A percentile compares a stretch with the other conserved stretches of the same genome.
Conservation (phyloP, 1,140 invertebrate species). For the Platyscapa corneri region DNA sequence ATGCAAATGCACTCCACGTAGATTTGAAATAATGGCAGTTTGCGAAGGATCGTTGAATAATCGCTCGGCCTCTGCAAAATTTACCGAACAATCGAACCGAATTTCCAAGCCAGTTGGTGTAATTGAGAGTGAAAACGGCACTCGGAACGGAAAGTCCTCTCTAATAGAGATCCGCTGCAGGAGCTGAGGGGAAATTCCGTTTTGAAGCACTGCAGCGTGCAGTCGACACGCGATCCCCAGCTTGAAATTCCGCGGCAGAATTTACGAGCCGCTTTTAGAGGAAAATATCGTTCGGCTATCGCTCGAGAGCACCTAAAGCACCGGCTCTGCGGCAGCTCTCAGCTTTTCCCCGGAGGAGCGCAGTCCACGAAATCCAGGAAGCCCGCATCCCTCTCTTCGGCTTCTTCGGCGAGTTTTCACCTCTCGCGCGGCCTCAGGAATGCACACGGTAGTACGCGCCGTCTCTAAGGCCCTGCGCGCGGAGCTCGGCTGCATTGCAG, state of each 20-base stretch:
- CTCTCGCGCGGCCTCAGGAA: neutral
- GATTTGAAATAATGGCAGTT: neutral
- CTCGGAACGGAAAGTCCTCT: neutral
- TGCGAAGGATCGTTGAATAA: neutral
- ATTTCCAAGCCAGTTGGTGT: neutral
- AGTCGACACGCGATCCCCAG: neutral
- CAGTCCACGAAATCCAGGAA: neutral
- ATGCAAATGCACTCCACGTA: neutral
- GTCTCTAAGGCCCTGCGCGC: neutral
- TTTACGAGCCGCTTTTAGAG: neutral
- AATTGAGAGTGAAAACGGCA: slow-evolving; percentile 5
- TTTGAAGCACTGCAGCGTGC: neutral
- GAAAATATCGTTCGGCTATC: neutral
- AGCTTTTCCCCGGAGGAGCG: neutral
- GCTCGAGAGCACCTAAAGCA: neutral
- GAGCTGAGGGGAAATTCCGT: neutral
- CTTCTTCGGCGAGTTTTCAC: neutral
- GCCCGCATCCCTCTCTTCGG: neutral
- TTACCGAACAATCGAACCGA: neutral
- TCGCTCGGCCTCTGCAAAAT: neutral
- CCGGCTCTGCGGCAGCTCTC: neutral
- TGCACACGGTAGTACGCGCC: slow-evolving; percentile 33
- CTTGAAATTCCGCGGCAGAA: neutral
- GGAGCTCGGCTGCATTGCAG: neutral
- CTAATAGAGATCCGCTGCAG: neutral